Evolutionary conservation across 1,140 invertebrate species (phyloP), one percentile per base, ranked within the genome.

Genomic region (Apis dorsata): DNA sequence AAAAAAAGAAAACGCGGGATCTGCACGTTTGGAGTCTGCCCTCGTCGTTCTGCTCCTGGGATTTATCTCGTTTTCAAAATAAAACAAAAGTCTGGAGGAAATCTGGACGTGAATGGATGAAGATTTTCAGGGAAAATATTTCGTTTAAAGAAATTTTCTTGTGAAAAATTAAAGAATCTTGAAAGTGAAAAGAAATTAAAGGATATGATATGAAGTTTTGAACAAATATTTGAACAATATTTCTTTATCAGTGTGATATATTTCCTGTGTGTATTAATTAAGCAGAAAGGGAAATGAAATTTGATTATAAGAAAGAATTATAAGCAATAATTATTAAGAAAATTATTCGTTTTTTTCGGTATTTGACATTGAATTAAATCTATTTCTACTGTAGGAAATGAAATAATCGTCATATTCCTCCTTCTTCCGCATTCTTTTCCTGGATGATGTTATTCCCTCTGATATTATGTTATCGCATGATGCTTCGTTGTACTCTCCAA

Each of bases 1-100:
- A 78, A 78, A 69, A 68, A 53, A 62, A 57, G 17, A 17, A 15
- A 53, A 63, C 44, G 15, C 49, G 19, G 34, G 65, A 78, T 55
- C 51, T 13, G 51, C 51, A 24, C 75, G 75, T 68, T 57, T 57
- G 9, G 60, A 19, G 9, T 28, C 19, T 13, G 12, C 66, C 24
- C 53, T 78, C 59, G 69, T 78, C 76, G 60, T 78, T 63, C 19
- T 12, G 19, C 1, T 24, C 59, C 17, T 17, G 51, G 75, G 28
- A 78, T 68, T 68, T 57, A 68, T 68, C 13, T 68, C 34, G 34
- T 44, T 44, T 24, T 44, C 4, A 7, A 44, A 44, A 44, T 44
- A 44, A 44, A 34, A 2, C 34, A 55, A 8, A 28, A 24, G 0
- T 24, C 7, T 7, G 10, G 63, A 9, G 51, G 15, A 12, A 13